Evolutionary conservation across 2,888 invertebrate genomes (phyloP), one percentile per base, ranked within the genome.

Genomic region (Protophormia terraenovae): DNA sequence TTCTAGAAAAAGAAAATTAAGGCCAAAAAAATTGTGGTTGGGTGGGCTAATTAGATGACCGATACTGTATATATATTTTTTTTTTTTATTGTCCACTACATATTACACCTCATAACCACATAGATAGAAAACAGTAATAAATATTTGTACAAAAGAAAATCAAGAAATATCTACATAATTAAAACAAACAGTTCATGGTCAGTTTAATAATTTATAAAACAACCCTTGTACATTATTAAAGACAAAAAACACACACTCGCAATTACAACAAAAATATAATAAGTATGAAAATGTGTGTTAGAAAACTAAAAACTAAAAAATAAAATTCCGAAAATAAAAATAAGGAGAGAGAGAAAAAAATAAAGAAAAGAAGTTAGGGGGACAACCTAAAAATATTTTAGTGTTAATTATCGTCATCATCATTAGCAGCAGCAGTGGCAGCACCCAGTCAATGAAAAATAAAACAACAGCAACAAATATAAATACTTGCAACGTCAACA

Each of bases 181-280:
- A 69, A 53, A 50, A 27, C 10, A 62, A 19, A 50, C 16, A 62
- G 60, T 79, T 79, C 71, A 79, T 29, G 79, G 79, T 45, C 64
- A 79, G 19, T 16, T 72, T 41, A 38, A n/a, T 50, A 53, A 64
- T 72, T 72, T 32, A 71, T 32, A 22, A 53, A 38, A 62, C 60
- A 69, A 29, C 10, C 50, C 41, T 53, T 27, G 38, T 19, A 50
- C 16, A 58, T 67, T 32, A 62, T 62, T 62, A n/a, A n/a, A 38
- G 55, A n/a, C 24, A 27, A 24, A 71, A n/a, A 60, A 10, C 27
- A 66, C 12, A 24, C 16, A 66, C 38, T 22, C 32, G 35, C 19
- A 75, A 50, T 14, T 14, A 14, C 41, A 16, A 45, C 45, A 45
- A n/a, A n/a, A 8, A n/a, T 3, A 53, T 32, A 32, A 8, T 32